A percentile compares a stretch with the other conserved stretches of the same genome.
These are phyloP conservation scores for Ctenodactylus gundi DNA, from an alignment of 2,113 vertebrate species.

Conservation along the genomic window DNA sequence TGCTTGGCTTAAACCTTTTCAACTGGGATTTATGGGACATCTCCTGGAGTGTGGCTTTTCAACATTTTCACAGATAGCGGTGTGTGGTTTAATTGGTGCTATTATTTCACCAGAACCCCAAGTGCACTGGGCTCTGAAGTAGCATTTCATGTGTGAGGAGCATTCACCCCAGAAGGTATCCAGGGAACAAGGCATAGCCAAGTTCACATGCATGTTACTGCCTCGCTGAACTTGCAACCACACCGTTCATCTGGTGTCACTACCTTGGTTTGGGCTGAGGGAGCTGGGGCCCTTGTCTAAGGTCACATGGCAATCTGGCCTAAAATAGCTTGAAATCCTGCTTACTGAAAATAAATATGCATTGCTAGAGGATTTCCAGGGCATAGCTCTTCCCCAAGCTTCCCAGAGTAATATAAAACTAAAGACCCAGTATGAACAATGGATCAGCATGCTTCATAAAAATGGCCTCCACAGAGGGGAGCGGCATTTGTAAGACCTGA, in stretches of 20 bases:
- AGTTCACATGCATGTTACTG: neutral
- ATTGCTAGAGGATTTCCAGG: neutral
- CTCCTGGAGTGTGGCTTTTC: neutral
- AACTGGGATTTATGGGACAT: neutral
- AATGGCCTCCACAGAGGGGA: neutral
- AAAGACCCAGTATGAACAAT: too few species aligned
- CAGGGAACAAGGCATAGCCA: neutral
- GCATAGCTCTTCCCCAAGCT: neutral
- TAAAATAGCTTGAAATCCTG: conserved; percentile 24
- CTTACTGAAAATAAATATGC: neutral
- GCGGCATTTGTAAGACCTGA: neutral
- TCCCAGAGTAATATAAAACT: too few species aligned
- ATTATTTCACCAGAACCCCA: accelerated
- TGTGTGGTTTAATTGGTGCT: too few species aligned
- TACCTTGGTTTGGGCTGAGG: neutral
- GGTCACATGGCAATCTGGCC: neutral
- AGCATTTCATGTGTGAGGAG: neutral
- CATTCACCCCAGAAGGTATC: neutral
- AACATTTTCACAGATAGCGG: neutral
- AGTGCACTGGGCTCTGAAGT: neutral
- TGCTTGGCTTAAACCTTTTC: neutral
- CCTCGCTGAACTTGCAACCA: neutral
- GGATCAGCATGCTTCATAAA: accelerated
- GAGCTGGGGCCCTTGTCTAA: neutral
- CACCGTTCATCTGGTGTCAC: neutral